phyloP scores from a whole-genome alignment of 2,797 vertebrate species.

The Harpagifer antarcticus region DNA sequence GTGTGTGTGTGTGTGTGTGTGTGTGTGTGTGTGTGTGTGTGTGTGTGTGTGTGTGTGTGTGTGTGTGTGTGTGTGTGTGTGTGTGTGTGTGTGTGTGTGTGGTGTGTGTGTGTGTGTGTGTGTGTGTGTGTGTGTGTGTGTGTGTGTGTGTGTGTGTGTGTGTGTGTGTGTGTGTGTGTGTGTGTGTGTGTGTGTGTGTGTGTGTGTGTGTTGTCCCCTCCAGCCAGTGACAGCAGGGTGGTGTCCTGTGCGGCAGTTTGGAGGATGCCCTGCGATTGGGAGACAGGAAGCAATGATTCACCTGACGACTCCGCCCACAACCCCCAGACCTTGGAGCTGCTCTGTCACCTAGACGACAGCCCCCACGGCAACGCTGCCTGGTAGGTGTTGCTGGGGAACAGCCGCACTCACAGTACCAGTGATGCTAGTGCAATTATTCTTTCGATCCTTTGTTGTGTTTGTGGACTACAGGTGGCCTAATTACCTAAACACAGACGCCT shows the following conservation, averaged over 20 bases:
- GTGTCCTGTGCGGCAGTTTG: constrained; percentile 94
- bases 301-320: constrained; percentile 97
- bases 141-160: constrained; percentile 81
- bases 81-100: constrained; percentile 54
- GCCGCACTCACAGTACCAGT: constrained; percentile 19
- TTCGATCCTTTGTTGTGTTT: neutral
- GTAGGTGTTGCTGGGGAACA: constrained; percentile 87
- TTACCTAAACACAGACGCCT: neutral
- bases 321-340: constrained; percentile 95
- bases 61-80: constrained; percentile 58
- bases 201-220: constrained; percentile 52
- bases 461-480: neutral
- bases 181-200: constrained; percentile 30
- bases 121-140: constrained; percentile 80
- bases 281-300: constrained; percentile 94
- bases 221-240: constrained; percentile 95
- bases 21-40: constrained; percentile 46
- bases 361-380: constrained; percentile 92
- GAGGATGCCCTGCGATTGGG: constrained; percentile 97
- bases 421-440: constrained; percentile 13
- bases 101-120: too few species aligned
- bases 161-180: constrained; percentile 71
- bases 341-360: constrained; percentile 95
- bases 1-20: constrained; percentile 58
- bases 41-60: constrained; percentile 30